phyloP scores from a whole-genome alignment of 1,140 invertebrate species.

The Trichomalopsis sarcophagae region DNA sequence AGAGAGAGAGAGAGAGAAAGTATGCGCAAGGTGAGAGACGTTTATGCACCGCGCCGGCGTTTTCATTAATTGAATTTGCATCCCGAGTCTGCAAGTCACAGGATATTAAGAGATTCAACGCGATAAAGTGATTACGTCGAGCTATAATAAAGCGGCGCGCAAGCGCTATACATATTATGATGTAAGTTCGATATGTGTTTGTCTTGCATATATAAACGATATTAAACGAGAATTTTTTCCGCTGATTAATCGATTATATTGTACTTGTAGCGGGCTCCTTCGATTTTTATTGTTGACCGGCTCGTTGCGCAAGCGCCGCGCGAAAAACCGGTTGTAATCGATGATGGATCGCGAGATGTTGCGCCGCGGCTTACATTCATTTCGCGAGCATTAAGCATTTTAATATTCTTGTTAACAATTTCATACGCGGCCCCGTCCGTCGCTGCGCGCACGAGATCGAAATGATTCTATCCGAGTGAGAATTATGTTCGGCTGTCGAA shows the following conservation, averaged over 20 bases:
- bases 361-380: constrained; percentile 16
- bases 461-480: constrained; percentile 12
- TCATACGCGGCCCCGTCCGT: background rate
- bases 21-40: background rate
- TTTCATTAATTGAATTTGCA: constrained; percentile 44
- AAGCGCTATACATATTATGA: background rate
- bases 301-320: background rate
- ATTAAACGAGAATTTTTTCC: constrained; percentile 19
- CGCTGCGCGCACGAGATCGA: background rate
- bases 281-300: constrained; percentile 26
- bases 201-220: background rate
- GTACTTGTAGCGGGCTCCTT: background rate
- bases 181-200: constrained; percentile 2
- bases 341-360: constrained; percentile 24
- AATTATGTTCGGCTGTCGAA: constrained; percentile 16
- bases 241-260: constrained; percentile 37
- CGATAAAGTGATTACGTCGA: background rate
- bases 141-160: background rate
- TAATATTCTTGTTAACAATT: constrained; percentile 44
- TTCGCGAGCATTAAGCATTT: constrained; percentile 28
- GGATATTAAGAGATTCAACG: constrained; percentile 41
- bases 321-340: constrained; percentile 37
- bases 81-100: constrained; percentile 23
- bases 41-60: background rate
- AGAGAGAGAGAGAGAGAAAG: background rate